These are phyloP conservation scores for Epirrhoe alternata DNA, from an alignment of 2,888 invertebrate species.

Conservation along the genomic window DNA sequence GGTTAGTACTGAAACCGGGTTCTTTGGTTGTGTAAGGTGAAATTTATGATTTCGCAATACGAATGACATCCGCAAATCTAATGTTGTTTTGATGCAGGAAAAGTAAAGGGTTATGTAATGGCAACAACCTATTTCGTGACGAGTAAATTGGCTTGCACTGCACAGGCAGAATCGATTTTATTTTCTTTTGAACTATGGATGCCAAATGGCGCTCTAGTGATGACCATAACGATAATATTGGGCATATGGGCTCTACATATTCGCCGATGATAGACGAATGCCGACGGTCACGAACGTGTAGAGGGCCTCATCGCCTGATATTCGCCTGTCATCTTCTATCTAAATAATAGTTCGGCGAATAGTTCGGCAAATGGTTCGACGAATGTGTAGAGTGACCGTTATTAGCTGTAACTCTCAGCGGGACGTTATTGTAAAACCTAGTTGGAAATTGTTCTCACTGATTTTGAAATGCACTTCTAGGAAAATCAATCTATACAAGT, in stretches of 20 bases:
- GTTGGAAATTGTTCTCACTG: background rate
- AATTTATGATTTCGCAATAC: slow-evolving; percentile 31
- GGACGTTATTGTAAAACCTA: background rate
- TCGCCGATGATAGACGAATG: too few species aligned
- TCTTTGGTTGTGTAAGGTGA: slow-evolving; percentile 38
- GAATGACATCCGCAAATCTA: slow-evolving; percentile 18
- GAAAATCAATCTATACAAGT: slow-evolving; percentile 2
- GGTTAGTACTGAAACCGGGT: slow-evolving; percentile 30
- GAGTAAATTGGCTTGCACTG: background rate
- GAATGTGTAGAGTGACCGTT: too few species aligned
- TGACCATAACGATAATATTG: too few species aligned
- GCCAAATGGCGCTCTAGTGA: too few species aligned
- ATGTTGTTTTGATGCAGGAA: slow-evolving; percentile 10
- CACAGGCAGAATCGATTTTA: background rate
- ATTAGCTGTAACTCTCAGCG: too few species aligned
- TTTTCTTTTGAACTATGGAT: background rate
- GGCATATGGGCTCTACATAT: too few species aligned
- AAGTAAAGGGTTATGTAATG: slow-evolving; percentile 2
- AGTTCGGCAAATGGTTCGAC: too few species aligned
- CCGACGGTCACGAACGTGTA: too few species aligned
- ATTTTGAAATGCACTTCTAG: background rate
- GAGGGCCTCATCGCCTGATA: too few species aligned
- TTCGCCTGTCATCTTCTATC: too few species aligned
- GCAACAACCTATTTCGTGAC: slow-evolving; percentile 6
- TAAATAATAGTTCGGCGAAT: too few species aligned